These are phyloP conservation scores for Ophion costatus DNA, from an alignment of 2,888 invertebrate genomes.

Conservation along the genomic window DNA sequence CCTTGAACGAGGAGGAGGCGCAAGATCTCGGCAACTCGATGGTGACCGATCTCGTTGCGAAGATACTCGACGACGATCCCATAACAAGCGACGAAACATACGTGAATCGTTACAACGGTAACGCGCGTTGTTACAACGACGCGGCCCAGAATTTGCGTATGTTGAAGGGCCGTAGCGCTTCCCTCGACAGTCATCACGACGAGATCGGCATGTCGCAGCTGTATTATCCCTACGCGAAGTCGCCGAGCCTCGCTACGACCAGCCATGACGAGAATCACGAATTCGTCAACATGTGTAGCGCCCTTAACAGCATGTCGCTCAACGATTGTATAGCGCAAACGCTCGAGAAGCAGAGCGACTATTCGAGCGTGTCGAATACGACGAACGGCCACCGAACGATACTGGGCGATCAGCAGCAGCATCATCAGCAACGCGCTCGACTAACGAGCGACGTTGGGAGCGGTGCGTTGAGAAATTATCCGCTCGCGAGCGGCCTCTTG, in stretches of 20 bases:
- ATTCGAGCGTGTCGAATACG: constrained; percentile 65
- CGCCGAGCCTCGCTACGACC: constrained; percentile 35
- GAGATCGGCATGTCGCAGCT: constrained; percentile 64
- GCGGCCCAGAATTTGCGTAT: constrained; percentile 59
- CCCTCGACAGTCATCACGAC: constrained; percentile 57
- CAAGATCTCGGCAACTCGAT: constrained; percentile 85
- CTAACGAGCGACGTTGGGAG: constrained; percentile 64
- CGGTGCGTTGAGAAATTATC: constrained; percentile 67
- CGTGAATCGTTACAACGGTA: constrained; percentile 75
- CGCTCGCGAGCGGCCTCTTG: constrained; percentile 73
- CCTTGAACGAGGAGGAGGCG: constrained; percentile 80
- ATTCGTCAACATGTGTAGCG: constrained; percentile 75
- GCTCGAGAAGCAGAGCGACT: constrained; percentile 72
- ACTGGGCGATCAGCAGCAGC: constrained; percentile 50
- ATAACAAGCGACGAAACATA: constrained; percentile 74
- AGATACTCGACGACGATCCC: constrained; percentile 87
- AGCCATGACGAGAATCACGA: constrained; percentile 71
- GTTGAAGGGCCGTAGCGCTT: constrained; percentile 64
- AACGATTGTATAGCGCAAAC: constrained; percentile 70
- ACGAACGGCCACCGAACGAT: constrained; percentile 64
- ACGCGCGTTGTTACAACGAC: constrained; percentile 62
- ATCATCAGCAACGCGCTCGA: constrained; percentile 59
- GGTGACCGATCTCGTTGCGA: constrained; percentile 88
- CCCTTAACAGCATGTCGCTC: constrained; percentile 74
- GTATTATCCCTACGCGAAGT: constrained; percentile 68